Evolutionary conservation across 2,797 vertebrate species (phyloP).

Genomic region (Darevskia nairensis): DNA sequence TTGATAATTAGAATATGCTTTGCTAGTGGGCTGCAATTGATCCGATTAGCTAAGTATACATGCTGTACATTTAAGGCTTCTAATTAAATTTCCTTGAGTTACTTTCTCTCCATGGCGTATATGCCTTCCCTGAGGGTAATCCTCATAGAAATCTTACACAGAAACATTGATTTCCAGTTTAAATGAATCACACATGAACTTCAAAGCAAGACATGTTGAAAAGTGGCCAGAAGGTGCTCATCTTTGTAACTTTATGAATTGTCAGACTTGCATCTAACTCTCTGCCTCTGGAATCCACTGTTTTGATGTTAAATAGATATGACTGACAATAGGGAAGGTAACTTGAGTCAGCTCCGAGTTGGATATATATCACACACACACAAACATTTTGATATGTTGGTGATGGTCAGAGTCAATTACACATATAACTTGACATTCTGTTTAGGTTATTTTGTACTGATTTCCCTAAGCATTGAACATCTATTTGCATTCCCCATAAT

Average conservation of each 20-base stretch:
- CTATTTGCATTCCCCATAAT: neutral
- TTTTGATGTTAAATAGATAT: neutral
- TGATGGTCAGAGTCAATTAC: neutral
- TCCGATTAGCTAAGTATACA: slow-evolving; percentile 68
- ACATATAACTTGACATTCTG: slow-evolving; percentile 13
- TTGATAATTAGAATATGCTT: slow-evolving; percentile 73
- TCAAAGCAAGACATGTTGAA: slow-evolving; percentile 34
- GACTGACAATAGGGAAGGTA: neutral
- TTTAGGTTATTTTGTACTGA: slow-evolving; percentile 22
- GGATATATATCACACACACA: neutral
- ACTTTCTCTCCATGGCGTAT: slow-evolving; percentile 61
- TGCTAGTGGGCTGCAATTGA: slow-evolving; percentile 72
- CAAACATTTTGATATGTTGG: too few relatives aligned
- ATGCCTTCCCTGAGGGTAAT: slow-evolving; percentile 39
- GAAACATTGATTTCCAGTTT: slow-evolving; percentile 46
- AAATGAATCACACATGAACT: slow-evolving; percentile 38
- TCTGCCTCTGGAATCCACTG: neutral
- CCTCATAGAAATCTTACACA: slow-evolving; percentile 52
- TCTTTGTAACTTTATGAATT: slow-evolving; percentile 17
- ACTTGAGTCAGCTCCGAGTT: neutral
- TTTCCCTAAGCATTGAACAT: neutral
- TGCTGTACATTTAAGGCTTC: slow-evolving; percentile 52
- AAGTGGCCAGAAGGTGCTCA: slow-evolving; percentile 22
- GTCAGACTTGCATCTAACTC: slow-evolving; percentile 7
- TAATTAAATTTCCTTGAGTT: slow-evolving; percentile 60